Conservation (phyloP, 2,113 vertebrate species). For the Diadophis punctatus region DNA sequence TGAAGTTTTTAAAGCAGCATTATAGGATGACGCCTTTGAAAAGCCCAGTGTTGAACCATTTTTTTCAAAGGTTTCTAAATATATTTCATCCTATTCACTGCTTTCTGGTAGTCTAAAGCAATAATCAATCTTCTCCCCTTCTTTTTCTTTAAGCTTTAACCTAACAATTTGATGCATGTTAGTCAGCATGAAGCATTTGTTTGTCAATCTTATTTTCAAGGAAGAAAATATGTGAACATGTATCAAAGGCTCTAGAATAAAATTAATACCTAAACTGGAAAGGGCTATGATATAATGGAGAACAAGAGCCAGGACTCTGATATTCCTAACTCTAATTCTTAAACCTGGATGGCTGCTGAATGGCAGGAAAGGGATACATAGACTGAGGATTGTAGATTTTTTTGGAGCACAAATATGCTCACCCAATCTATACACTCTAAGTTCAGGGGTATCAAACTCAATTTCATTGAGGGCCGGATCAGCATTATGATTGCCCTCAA, state of each 20-base stretch:
- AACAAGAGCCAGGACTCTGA: not conserved
- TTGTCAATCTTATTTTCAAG: slow-evolving; percentile 14
- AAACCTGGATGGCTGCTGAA: not conserved
- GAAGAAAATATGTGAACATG: slow-evolving; percentile 2
- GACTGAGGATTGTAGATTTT: not conserved
- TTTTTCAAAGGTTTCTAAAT: slow-evolving; percentile 4
- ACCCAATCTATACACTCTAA: not conserved
- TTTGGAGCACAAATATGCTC: not conserved
- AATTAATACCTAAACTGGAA: not conserved
- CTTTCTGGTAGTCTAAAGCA: slow-evolving; percentile 2
- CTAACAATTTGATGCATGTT: not conserved
- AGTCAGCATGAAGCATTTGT: not conserved
- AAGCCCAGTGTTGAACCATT: not conserved
- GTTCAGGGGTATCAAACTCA: too few species aligned
- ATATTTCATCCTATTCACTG: slow-evolving; percentile 5
- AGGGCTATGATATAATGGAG: not conserved
- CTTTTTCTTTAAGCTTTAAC: not conserved
- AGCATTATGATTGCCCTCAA: too few species aligned
- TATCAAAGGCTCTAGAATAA: not conserved
- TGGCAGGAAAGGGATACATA: not conserved
- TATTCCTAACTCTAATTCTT: not conserved
- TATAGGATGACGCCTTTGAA: not conserved
- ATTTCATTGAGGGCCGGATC: too few species aligned
- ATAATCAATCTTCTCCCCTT: not conserved
- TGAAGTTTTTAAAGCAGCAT: not conserved